Evolutionary conservation across 2,797 vertebrate genomes (phyloP), one percentile per base, ranked within the genome.

Genomic region (Scolopax bukidnonensis): DNA sequence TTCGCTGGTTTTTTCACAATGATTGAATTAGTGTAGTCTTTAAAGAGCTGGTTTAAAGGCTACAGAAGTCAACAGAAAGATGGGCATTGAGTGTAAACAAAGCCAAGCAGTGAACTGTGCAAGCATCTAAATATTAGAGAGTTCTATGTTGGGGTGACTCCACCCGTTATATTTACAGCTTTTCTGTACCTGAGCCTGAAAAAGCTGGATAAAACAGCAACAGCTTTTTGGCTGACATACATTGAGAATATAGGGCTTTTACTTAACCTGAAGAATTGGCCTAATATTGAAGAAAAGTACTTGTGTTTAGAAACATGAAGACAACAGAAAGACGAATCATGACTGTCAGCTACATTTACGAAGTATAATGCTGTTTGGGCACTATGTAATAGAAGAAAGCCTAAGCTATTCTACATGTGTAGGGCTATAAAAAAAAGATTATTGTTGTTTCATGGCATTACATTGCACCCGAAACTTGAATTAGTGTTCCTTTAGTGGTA

Each of bases 401-500:
- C 82, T 69, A 41, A 91, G 80, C 28, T 56, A 56, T 83, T 85
- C 70, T 87, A 77, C 54, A 54, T 63, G 64, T 87, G 56, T 89
- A 60, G 32, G 64, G 63, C 90, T 74, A 36, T 79, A 92, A 97
- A 92, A 96, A 78, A 54, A 91, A 94, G 45, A 90, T 91, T 91
- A 93, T 75, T 93, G 82, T 69, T 95, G 76, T 95, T 93, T 79
- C 76, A 70, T 64, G 69, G 78, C 70, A 70, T 91, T 92, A 86
- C 32, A 61, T 60, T 90, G 53, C 74, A 83, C 47, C 50, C 27
- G 12, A 75, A 85, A 84, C 79, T 96, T 97, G 91, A 95, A 74
- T 96, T 91, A 93, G 60, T 94, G 70, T 64, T 94, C 74, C 94
- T 96, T 85, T 85, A 96, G 89, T 90, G 78, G 82, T 95, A 93